A percentile compares a stretch with the other conserved stretches of the same genome.
Conservation (phyloP, 2,797 vertebrate genomes). For the Poecilia wingei region DNA sequence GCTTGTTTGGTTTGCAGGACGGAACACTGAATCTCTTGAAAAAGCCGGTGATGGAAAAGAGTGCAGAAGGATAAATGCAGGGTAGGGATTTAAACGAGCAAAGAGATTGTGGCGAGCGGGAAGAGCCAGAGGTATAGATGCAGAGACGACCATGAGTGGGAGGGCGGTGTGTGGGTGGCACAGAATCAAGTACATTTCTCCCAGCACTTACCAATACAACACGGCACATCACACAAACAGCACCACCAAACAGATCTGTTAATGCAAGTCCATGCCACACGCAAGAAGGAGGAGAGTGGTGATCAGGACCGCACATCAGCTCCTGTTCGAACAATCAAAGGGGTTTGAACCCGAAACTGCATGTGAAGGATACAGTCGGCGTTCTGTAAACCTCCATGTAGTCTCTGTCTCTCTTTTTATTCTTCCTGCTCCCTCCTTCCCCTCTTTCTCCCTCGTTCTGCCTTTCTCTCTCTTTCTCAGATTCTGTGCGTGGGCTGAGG, state of each 20-base stretch:
- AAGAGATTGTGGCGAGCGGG: constrained; percentile 78
- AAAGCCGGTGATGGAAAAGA: constrained; percentile 55
- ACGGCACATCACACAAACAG: constrained; percentile 75
- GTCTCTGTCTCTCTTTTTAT: constrained; percentile 64
- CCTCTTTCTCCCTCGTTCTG: constrained; percentile 59
- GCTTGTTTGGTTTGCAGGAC: constrained; percentile 52
- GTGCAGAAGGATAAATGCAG: constrained; percentile 75
- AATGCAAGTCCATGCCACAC: constrained; percentile 60
- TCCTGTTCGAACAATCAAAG: constrained; percentile 36
- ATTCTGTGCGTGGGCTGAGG: constrained; percentile 87
- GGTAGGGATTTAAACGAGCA: constrained; percentile 80
- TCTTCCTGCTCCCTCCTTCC: constrained; percentile 56
- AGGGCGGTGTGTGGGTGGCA: constrained; percentile 82
- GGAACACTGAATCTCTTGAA: constrained; percentile 52
- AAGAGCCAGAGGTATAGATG: constrained; percentile 85
- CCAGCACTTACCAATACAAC: constrained; percentile 84
- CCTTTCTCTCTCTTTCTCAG: constrained; percentile 80
- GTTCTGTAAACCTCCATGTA: constrained; percentile 66
- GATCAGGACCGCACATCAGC: constrained; percentile 52
- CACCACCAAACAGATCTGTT: constrained; percentile 65
- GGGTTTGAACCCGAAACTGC: constrained; percentile 26
- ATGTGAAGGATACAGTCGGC: constrained; percentile 46
- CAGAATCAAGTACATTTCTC: constrained; percentile 85
- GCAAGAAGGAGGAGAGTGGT: constrained; percentile 34
- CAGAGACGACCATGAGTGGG: constrained; percentile 82